These are phyloP conservation scores for Folsomia manolachei DNA, from an alignment of 2,888 invertebrate species.

Conservation along the genomic window DNA sequence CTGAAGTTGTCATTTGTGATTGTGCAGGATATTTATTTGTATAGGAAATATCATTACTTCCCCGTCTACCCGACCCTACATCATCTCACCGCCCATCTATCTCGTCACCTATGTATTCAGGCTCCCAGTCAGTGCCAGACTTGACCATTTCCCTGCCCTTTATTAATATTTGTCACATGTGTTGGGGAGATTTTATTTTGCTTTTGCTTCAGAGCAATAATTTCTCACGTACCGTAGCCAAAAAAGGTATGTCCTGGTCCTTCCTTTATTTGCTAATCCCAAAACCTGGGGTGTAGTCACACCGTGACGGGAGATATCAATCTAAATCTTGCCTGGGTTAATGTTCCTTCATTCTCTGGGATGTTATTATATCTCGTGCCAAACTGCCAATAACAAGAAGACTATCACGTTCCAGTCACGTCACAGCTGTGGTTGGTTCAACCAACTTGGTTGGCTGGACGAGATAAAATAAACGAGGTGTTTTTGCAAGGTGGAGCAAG, in stretches of 20 bases:
- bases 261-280: conserved; percentile 39
- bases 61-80: neutral
- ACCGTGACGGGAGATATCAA: conserved; percentile 45
- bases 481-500: neutral
- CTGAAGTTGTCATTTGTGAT: too few relatives aligned
- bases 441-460: neutral
- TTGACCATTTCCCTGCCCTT: too few relatives aligned
- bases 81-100: neutral
- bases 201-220: conserved; percentile 48
- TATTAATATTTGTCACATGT: neutral
- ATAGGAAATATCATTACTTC: neutral
- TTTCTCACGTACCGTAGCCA: conserved; percentile 42
- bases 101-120: neutral
- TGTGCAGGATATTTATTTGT: neutral
- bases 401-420: neutral
- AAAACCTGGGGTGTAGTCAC: conserved; percentile 39
- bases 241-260: conserved; percentile 44
- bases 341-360: neutral
- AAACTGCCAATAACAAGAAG: neutral
- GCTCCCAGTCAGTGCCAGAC: too few relatives aligned
- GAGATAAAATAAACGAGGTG: neutral
- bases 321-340: neutral
- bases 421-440: neutral
- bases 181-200: conserved; percentile 10
- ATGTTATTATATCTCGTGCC: neutral